These are phyloP conservation scores for Aspidapion aeneum DNA, from an alignment of 2,888 invertebrate genomes.

Conservation along the genomic window DNA sequence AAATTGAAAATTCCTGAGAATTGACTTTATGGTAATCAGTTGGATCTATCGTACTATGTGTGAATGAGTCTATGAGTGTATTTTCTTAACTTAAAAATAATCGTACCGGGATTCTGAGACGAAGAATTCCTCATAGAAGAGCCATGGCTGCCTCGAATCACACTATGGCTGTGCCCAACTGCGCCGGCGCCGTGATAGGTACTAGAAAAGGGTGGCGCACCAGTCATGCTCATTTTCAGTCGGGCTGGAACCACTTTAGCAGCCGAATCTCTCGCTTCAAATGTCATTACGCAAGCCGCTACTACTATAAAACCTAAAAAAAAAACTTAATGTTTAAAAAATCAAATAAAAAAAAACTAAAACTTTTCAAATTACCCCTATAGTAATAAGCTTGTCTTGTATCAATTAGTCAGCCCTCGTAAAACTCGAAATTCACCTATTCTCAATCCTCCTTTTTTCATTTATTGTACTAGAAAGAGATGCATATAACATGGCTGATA, in stretches of 20 bases:
- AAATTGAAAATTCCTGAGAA: neutral
- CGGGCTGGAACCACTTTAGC: constrained; percentile 86
- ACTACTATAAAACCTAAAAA: constrained; percentile 86
- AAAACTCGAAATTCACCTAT: too few relatives aligned
- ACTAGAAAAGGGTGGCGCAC: constrained; percentile 34
- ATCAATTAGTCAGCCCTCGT: too few relatives aligned
- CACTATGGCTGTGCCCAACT: constrained; percentile 17
- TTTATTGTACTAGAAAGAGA: neutral
- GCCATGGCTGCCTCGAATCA: constrained; percentile 34
- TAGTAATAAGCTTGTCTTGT: too few relatives aligned
- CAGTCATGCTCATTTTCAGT: constrained; percentile 48
- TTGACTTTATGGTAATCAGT: too few relatives aligned
- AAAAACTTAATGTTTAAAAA: too few relatives aligned
- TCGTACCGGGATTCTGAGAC: constrained; percentile 38
- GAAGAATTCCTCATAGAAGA: constrained; percentile 41
- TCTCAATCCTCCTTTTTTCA: neutral
- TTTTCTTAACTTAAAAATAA: too few relatives aligned
- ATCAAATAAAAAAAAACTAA: neutral
- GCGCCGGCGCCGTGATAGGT: too few relatives aligned
- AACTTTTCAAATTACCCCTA: too few relatives aligned
- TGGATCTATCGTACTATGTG: too few relatives aligned
- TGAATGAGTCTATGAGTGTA: too few relatives aligned
- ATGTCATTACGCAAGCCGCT: constrained; percentile 98
- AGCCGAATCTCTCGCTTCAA: constrained; percentile 93
- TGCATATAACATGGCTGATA: neutral